A percentile compares a stretch with the other conserved stretches of the same genome.
phyloP scores from a whole-genome alignment of 2,888 invertebrate species.

The Nymphalis urticae region DNA sequence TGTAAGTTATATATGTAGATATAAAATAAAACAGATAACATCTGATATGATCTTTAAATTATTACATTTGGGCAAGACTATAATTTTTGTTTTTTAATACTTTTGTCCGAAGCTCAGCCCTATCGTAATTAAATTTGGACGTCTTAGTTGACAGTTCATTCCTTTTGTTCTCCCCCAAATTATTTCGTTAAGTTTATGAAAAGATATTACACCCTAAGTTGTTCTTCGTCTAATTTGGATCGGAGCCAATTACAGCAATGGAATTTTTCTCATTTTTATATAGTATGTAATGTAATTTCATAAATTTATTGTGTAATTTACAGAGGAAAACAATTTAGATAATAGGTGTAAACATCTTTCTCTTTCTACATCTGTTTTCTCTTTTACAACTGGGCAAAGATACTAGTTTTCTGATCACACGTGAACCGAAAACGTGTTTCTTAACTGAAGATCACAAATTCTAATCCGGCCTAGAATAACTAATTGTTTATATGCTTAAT shows the following conservation, averaged over 20 bases:
- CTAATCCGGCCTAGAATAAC: too few relatives aligned
- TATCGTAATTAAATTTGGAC: constrained; percentile 77
- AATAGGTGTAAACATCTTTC: constrained; percentile 25
- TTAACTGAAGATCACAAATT: too few relatives aligned
- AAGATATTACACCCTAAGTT: constrained; percentile 70
- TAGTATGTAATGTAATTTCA: constrained; percentile 66
- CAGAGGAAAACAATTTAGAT: constrained; percentile 11
- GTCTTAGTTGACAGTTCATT: constrained; percentile 79
- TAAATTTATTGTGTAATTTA: constrained; percentile 40
- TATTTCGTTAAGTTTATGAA: constrained; percentile 75
- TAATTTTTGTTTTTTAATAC: constrained; percentile 53
- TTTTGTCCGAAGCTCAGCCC: constrained; percentile 46
- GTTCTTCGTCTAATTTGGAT: constrained; percentile 50
- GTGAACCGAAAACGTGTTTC: too few relatives aligned
- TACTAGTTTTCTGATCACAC: too few relatives aligned
- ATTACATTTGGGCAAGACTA: background rate
- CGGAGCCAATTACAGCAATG: constrained; percentile 38
- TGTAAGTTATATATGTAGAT: too few relatives aligned
- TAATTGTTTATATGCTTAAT: too few relatives aligned
- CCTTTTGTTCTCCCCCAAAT: constrained; percentile 69
- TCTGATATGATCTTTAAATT: too few relatives aligned
- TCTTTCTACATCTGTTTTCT: background rate
- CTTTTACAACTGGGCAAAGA: background rate
- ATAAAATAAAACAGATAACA: too few relatives aligned
- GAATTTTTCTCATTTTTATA: constrained; percentile 54